Conservation (phyloP, 2,888 invertebrate species). For the Ditula angustiorana region DNA sequence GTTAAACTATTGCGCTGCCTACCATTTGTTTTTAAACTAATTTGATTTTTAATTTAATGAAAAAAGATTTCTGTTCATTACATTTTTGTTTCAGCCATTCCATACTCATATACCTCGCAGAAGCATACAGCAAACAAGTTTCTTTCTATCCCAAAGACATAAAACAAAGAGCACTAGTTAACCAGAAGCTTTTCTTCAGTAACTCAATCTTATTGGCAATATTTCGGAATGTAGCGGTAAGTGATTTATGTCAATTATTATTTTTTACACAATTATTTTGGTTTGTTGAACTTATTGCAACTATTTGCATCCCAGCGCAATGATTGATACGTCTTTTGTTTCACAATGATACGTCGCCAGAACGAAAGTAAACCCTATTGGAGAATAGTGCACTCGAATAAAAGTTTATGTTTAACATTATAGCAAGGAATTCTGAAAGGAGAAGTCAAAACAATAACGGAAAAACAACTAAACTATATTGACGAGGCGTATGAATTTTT, state of each 20-base stretch:
- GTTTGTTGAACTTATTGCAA: too few relatives aligned
- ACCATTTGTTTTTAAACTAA: too few relatives aligned
- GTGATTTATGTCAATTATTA: slow-evolving; percentile 44
- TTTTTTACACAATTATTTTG: not conserved
- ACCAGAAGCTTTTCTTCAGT: slow-evolving; percentile 85
- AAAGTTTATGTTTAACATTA: too few relatives aligned
- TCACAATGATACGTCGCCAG: too few relatives aligned
- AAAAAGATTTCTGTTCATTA: too few relatives aligned
- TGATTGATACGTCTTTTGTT: too few relatives aligned
- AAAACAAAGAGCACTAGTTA: slow-evolving; percentile 77
- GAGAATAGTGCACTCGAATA: not conserved
- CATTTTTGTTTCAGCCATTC: slow-evolving; percentile 74
- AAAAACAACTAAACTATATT: slow-evolving; percentile 64
- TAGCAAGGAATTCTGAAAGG: slow-evolving; percentile 61
- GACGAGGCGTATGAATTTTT: slow-evolving; percentile 74
- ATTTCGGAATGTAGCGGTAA: slow-evolving; percentile 72
- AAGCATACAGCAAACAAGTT: slow-evolving; percentile 82
- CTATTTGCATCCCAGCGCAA: too few relatives aligned
- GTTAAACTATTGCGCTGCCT: too few relatives aligned
- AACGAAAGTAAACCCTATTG: not conserved
- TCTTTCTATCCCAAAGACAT: slow-evolving; percentile 85
- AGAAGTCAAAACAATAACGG: slow-evolving; percentile 57
- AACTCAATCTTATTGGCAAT: slow-evolving; percentile 74
- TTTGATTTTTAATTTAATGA: too few relatives aligned
- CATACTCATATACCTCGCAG: slow-evolving; percentile 78